A percentile compares a stretch with the other conserved stretches of the same genome.
Conservation (phyloP, 2,113 vertebrate genomes). For the Pachypanchax playfairii region DNA sequence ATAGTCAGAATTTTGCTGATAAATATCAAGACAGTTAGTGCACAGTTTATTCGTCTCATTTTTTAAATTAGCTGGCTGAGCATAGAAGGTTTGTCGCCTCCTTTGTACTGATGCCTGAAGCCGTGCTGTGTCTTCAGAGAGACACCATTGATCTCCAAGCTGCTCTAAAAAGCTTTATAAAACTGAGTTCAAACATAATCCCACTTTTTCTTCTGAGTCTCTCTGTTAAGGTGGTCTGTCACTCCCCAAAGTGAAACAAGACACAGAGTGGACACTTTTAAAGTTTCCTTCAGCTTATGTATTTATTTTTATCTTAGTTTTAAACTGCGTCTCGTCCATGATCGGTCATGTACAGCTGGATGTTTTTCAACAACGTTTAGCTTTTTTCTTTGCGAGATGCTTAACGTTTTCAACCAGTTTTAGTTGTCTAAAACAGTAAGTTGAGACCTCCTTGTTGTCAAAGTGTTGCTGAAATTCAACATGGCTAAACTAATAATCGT, state of each 20-base stretch:
- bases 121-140: slow-evolving; percentile 35
- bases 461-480: too few relatives aligned
- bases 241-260: slow-evolving; percentile 8
- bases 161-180: slow-evolving; percentile 23
- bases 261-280: slow-evolving; percentile 1
- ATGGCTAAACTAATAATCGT: too few relatives aligned
- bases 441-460: too few relatives aligned
- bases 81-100: neutral
- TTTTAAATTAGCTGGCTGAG: slow-evolving; percentile 27
- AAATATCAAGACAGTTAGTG: neutral
- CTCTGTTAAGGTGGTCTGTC: neutral
- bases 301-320: too few relatives aligned
- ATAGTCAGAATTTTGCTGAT: neutral
- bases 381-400: too few relatives aligned
- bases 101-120: slow-evolving; percentile 2
- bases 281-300: too few relatives aligned
- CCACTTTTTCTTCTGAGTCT: slow-evolving; percentile 3
- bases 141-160: slow-evolving; percentile 16
- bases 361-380: too few relatives aligned
- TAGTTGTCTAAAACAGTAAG: too few relatives aligned
- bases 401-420: too few relatives aligned
- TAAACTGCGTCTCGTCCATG: too few relatives aligned
- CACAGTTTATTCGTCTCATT: slow-evolving; percentile 1
- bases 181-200: slow-evolving; percentile 22
- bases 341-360: too few relatives aligned